Percentiles rank a stretch among this genome's conserved stretches.
These are phyloP conservation scores for Tauraco erythrolophus DNA, from an alignment of 2,113 vertebrate genomes.

Conservation along the genomic window DNA sequence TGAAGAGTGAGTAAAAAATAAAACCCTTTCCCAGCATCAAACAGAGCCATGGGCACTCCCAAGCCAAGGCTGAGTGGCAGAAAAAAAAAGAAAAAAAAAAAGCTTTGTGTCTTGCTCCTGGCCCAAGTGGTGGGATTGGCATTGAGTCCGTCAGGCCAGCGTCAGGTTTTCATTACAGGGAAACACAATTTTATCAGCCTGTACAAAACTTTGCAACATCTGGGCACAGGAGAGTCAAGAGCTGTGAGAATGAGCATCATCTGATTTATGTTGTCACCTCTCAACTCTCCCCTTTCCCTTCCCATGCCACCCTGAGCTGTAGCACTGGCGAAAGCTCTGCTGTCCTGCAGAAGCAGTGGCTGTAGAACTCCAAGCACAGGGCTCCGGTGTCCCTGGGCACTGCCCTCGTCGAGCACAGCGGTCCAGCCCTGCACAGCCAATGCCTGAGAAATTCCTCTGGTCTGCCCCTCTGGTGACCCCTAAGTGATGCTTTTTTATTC, in stretches of 20 bases:
- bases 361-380: not conserved
- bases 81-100: not conserved
- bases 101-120: not conserved
- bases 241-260: not conserved
- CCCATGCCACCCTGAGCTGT: not conserved
- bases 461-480: not conserved
- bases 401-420: not conserved
- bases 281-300: not conserved
- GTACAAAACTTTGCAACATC: not conserved
- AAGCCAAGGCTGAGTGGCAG: not conserved
- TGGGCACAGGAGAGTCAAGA: not conserved
- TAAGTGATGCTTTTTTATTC: not conserved
- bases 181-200: not conserved
- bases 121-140: rapidly evolving
- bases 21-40: not conserved
- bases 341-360: not conserved
- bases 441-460: not conserved
- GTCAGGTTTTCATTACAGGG: not conserved
- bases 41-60: not conserved
- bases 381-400: not conserved
- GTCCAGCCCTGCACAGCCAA: not conserved
- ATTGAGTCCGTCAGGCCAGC: not conserved
- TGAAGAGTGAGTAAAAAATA: not conserved
- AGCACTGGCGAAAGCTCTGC: not conserved
- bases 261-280: not conserved